These are phyloP conservation scores for Prosapia bicincta DNA, from an alignment of 2,888 invertebrate species.

Conservation along the genomic window DNA sequence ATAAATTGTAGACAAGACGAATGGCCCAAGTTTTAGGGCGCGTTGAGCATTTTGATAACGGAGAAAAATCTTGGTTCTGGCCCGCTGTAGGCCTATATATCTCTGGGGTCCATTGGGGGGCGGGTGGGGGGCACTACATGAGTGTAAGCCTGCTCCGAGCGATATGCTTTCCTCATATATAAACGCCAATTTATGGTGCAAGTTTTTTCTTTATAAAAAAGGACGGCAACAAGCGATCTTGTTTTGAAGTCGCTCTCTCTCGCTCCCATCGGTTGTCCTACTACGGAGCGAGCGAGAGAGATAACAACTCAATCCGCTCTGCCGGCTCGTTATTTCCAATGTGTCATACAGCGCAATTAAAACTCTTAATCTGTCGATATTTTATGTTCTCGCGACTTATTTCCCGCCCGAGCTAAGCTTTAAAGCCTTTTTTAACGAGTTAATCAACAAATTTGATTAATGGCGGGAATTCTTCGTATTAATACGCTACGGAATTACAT, in stretches of 20 bases:
- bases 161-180: constrained; percentile 18
- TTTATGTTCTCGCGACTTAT: background rate
- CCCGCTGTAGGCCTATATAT: constrained; percentile 4
- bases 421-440: background rate
- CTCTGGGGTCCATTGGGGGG: background rate
- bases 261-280: background rate
- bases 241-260: constrained; percentile 23
- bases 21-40: constrained; percentile 18
- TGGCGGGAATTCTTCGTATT: background rate
- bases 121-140: background rate
- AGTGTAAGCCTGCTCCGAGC: constrained; percentile 11
- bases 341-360: background rate
- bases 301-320: background rate
- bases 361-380: background rate
- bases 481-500: background rate
- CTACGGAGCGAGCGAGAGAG: background rate
- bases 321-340: background rate
- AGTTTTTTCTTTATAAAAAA: constrained; percentile 27
- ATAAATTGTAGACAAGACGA: constrained; percentile 23
- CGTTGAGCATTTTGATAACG: constrained; percentile 24
- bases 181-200: constrained; percentile 25
- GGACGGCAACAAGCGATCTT: constrained; percentile 22
- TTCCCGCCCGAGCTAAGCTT: background rate
- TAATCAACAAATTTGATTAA: background rate
- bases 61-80: background rate